A percentile compares a stretch with the other conserved stretches of the same genome.
Evolutionary conservation across 2,113 vertebrate species (phyloP).

Genomic region (Strigops habroptila): DNA sequence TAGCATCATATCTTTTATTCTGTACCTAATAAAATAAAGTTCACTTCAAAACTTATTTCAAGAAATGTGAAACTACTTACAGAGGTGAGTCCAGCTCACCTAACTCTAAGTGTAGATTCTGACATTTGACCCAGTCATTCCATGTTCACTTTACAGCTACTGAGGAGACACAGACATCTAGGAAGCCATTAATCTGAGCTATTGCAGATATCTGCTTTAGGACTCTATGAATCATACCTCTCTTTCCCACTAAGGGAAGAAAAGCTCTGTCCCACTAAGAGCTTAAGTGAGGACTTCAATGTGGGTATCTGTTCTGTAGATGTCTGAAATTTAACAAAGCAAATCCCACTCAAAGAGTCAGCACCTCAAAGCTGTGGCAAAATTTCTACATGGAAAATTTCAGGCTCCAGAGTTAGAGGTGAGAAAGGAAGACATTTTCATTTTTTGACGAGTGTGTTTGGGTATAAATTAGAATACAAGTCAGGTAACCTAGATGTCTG

Average conservation of each 20-base stretch:
- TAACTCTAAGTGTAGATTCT: not conserved
- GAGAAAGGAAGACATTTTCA: not conserved
- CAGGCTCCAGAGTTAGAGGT: not conserved
- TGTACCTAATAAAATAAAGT: slow-evolving; percentile 68
- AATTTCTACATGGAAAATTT: not conserved
- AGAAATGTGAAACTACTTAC: not conserved
- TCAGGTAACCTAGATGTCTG: not conserved
- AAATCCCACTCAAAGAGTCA: not conserved
- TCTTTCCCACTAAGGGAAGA: not conserved
- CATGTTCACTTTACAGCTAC: not conserved
- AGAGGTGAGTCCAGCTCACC: not conserved
- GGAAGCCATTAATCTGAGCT: not conserved
- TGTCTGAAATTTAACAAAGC: not conserved
- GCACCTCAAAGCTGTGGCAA: not conserved
- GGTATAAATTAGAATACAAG: not conserved
- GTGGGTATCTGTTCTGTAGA: not conserved
- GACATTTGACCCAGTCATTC: not conserved
- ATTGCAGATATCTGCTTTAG: not conserved
- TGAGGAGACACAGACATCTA: not conserved
- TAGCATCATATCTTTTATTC: slow-evolving; percentile 76
- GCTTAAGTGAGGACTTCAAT: not conserved
- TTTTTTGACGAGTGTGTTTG: not conserved
- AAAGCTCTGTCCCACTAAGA: not conserved
- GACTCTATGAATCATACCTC: not conserved
- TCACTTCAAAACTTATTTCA: not conserved